Evolutionary conservation across 1,140 invertebrate species (phyloP).

Genomic region (Acarapis woodi): DNA sequence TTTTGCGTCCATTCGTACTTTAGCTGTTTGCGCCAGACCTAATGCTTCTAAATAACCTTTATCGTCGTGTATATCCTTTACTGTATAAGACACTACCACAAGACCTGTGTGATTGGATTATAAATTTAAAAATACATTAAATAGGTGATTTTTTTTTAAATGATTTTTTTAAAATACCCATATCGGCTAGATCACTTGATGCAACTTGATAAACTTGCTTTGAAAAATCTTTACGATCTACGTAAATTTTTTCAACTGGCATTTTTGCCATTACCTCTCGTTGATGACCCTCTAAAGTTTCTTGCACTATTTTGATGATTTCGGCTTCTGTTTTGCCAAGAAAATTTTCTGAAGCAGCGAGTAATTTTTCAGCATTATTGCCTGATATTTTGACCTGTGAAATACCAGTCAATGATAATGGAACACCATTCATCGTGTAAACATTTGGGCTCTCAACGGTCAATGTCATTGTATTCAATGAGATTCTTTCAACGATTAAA

Average conservation of each 20-base stretch:
- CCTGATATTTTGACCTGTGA: constrained; percentile 95
- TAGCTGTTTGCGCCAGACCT: constrained; percentile 79
- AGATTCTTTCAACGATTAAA: constrained; percentile 24
- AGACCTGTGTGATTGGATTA: too few species aligned
- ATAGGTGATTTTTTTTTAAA: too few species aligned
- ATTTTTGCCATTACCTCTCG: constrained; percentile 94
- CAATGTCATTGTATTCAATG: constrained; percentile 82
- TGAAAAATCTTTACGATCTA: constrained; percentile 92
- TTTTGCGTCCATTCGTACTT: constrained; percentile 79
- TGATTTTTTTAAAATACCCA: too few species aligned
- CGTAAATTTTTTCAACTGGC: constrained; percentile 98
- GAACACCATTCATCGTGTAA: constrained; percentile 82
- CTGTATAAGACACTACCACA: constrained; percentile 84
- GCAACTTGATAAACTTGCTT: constrained; percentile 79
- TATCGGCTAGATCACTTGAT: constrained; percentile 80
- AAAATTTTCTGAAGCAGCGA: constrained; percentile 87
- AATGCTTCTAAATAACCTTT: constrained; percentile 85
- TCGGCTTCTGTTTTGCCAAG: constrained; percentile 63
- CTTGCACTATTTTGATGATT: constrained; percentile 70
- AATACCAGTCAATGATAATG: constrained; percentile 85
- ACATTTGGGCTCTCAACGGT: constrained; percentile 29
- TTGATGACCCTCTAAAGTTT: constrained; percentile 88
- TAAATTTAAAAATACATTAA: too few species aligned
- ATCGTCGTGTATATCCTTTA: constrained; percentile 90
- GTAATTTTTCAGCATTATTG: constrained; percentile 82